These are phyloP conservation scores for Eubasilissa regina DNA, from an alignment of 1,140 invertebrate species.

Conservation along the genomic window DNA sequence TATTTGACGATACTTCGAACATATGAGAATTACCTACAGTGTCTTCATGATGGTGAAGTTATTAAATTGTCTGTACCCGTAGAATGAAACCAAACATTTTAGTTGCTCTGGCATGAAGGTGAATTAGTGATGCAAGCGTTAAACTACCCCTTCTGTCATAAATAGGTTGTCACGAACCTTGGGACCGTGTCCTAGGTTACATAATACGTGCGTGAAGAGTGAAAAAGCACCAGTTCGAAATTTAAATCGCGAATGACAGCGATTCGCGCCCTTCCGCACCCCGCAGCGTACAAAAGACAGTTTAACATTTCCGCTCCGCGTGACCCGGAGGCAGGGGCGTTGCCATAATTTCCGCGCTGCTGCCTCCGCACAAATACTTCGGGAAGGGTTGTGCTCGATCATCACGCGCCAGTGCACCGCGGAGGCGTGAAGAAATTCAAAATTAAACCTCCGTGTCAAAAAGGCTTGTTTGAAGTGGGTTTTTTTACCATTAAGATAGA, in stretches of 20 bases:
- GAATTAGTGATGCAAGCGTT: too few relatives aligned
- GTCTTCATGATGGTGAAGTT: too few relatives aligned
- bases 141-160: too few relatives aligned
- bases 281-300: not conserved
- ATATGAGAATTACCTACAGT: too few relatives aligned
- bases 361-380: constrained; percentile 20
- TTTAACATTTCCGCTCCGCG: constrained; percentile 35
- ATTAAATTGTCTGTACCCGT: too few relatives aligned
- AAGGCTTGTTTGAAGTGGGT: not conserved
- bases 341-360: constrained; percentile 17
- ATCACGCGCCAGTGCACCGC: constrained; percentile 32
- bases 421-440: constrained; percentile 43
- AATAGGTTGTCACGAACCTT: too few relatives aligned
- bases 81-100: too few relatives aligned
- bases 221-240: not conserved
- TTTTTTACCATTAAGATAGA: not conserved
- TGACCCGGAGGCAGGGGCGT: constrained; percentile 23
- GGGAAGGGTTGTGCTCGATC: constrained; percentile 41
- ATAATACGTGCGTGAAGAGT: too few relatives aligned
- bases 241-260: constrained; percentile 6
- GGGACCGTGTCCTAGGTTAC: too few relatives aligned
- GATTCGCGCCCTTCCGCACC: constrained; percentile 2
- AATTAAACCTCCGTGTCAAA: constrained; percentile 10
- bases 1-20: too few relatives aligned
- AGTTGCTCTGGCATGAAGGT: too few relatives aligned